Conservation (phyloP, 2,888 invertebrate genomes). For the Malthinus seriepunctatus region DNA sequence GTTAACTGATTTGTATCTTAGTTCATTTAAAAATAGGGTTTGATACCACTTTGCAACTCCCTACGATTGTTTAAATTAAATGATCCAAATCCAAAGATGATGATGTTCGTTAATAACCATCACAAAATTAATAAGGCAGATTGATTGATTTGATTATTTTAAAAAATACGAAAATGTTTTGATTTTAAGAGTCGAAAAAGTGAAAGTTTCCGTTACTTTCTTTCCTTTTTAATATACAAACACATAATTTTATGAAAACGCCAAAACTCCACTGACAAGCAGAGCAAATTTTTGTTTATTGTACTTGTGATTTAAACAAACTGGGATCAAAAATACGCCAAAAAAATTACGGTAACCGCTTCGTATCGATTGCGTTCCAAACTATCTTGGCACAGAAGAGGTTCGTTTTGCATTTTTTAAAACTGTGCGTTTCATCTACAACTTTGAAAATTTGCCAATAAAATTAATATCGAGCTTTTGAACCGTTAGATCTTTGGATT, state of each 20-base stretch:
- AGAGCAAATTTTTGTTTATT: neutral
- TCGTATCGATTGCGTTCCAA: conserved; percentile 1
- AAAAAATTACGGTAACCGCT: neutral
- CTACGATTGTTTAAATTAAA: conserved; percentile 21
- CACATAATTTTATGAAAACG: conserved; percentile 10
- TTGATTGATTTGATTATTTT: too few species aligned
- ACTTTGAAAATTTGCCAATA: conserved; percentile 14
- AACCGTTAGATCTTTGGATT: too few species aligned
- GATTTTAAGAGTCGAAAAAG: too few species aligned
- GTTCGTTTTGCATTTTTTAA: neutral
- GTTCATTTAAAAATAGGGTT: neutral
- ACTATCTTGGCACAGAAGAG: conserved; percentile 10
- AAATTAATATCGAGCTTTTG: neutral
- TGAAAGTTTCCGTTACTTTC: too few species aligned
- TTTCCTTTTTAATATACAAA: conserved; percentile 1
- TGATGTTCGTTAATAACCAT: neutral
- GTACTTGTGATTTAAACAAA: neutral
- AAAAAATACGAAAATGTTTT: too few species aligned
- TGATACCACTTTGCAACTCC: neutral
- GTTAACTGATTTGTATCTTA: neutral
- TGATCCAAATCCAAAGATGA: conserved; percentile 7
- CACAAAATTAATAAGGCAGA: neutral
- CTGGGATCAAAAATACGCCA: neutral
- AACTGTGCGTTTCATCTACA: conserved; percentile 1
- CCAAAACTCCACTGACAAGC: conserved; percentile 8